Evolutionary conservation across 2,888 invertebrate species (phyloP).

Genomic region (Polymixis lichenea): DNA sequence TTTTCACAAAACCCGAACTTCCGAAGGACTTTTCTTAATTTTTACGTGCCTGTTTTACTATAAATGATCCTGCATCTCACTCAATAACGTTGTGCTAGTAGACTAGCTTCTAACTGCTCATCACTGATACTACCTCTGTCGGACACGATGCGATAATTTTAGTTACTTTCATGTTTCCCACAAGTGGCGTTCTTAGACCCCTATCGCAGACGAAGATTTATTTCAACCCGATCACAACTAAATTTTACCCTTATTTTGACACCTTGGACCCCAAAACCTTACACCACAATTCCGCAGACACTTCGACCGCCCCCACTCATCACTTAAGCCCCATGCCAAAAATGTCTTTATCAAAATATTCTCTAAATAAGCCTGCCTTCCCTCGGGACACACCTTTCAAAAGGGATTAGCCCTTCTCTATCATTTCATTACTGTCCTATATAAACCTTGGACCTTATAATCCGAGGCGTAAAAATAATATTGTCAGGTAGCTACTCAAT

Average conservation of each 20-base stretch:
- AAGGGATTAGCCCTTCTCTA: slow-evolving; percentile 54
- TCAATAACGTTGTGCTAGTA: no score
- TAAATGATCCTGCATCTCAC: no score
- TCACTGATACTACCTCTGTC: no score
- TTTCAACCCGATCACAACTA: not conserved
- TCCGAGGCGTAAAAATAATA: slow-evolving; percentile 48
- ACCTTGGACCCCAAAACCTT: not conserved
- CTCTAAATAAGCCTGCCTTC: slow-evolving; percentile 34
- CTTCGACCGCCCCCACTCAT: slow-evolving; percentile 29
- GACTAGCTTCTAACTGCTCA: no score
- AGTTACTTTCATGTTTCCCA: no score
- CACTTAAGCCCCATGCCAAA: slow-evolving; percentile 44
- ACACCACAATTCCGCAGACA: slow-evolving; percentile 20
- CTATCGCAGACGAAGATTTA: no score
- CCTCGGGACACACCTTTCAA: slow-evolving; percentile 57
- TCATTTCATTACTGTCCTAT: slow-evolving; percentile 60
- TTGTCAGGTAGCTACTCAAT: slow-evolving; percentile 13
- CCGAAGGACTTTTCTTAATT: no score
- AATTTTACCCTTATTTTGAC: not conserved
- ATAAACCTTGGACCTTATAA: slow-evolving; percentile 34
- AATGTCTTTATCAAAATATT: slow-evolving; percentile 50
- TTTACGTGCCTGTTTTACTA: no score
- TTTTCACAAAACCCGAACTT: no score
- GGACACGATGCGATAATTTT: no score
- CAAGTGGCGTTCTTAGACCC: no score